A percentile compares a stretch with the other conserved stretches of the same genome.
phyloP scores from a whole-genome alignment of 2,113 vertebrate genomes.

The Tonatia bakeri region DNA sequence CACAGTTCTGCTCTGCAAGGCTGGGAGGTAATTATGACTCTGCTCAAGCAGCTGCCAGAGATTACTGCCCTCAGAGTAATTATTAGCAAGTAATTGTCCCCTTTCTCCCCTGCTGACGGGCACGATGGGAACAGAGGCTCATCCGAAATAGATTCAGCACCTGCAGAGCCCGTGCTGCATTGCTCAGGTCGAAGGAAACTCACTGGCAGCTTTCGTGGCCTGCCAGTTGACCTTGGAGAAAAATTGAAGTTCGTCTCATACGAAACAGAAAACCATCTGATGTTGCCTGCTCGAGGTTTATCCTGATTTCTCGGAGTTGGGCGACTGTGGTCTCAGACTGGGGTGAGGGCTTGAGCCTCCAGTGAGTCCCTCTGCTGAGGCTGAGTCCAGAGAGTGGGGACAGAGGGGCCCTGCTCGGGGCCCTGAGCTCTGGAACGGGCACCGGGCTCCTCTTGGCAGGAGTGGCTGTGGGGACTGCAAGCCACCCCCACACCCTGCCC shows the following conservation, averaged over 20 bases:
- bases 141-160: conserved; percentile 49
- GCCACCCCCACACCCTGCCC: neutral
- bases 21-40: conserved; percentile 63
- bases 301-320: neutral
- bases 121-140: conserved; percentile 46
- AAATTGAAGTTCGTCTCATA: neutral
- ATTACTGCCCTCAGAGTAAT: conserved; percentile 69
- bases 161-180: neutral
- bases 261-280: neutral
- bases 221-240: conserved; percentile 7
- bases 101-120: conserved; percentile 64
- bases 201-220: neutral
- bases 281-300: neutral
- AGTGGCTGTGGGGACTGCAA: neutral
- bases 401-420: neutral
- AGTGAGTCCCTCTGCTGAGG: neutral
- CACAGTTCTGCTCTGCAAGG: conserved; percentile 50
- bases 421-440: neutral
- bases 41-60: conserved; percentile 67
- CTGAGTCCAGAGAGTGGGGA: neutral
- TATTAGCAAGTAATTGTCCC: conserved; percentile 72
- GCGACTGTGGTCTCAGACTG: neutral
- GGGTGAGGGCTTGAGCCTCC: neutral
- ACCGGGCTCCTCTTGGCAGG: neutral
- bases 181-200: conserved; percentile 30